Evolutionary conservation across 2,113 vertebrate species (phyloP).

Genomic region (Leucopternis melanops): DNA sequence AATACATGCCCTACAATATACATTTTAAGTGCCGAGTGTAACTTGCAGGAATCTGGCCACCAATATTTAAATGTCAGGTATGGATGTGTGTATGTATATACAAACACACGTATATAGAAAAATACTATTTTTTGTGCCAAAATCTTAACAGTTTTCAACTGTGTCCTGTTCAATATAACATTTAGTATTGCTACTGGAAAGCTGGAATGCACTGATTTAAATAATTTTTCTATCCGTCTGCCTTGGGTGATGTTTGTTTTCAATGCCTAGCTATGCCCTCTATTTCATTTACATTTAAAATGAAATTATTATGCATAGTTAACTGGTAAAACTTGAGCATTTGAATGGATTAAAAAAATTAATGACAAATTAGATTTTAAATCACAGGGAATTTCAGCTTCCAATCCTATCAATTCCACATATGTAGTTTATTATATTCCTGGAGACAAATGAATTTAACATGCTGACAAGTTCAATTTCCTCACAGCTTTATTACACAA

Average conservation of each 20-base stretch:
- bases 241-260: neutral
- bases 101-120: neutral
- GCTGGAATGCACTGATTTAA: neutral
- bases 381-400: constrained; percentile 38
- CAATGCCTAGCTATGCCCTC: neutral
- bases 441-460: constrained; percentile 67
- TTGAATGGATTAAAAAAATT: neutral
- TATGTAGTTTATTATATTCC: constrained; percentile 48
- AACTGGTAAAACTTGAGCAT: neutral
- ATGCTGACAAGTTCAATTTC: constrained; percentile 70
- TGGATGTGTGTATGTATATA: neutral
- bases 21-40: neutral
- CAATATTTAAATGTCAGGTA: neutral
- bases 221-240: neutral
- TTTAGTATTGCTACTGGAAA: neutral
- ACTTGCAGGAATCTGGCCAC: neutral
- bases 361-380: constrained; percentile 59
- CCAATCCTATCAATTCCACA: constrained; percentile 14
- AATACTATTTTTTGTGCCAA: neutral
- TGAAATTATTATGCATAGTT: constrained; percentile 14
- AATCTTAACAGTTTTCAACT: neutral
- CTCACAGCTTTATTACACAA: constrained; percentile 68
- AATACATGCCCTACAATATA: neutral
- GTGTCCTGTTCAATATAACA: neutral
- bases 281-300: constrained; percentile 6